Evolutionary conservation across 2,888 invertebrate species (phyloP), one percentile per base, ranked within the genome.

Genomic region (Eristalis tenax): DNA sequence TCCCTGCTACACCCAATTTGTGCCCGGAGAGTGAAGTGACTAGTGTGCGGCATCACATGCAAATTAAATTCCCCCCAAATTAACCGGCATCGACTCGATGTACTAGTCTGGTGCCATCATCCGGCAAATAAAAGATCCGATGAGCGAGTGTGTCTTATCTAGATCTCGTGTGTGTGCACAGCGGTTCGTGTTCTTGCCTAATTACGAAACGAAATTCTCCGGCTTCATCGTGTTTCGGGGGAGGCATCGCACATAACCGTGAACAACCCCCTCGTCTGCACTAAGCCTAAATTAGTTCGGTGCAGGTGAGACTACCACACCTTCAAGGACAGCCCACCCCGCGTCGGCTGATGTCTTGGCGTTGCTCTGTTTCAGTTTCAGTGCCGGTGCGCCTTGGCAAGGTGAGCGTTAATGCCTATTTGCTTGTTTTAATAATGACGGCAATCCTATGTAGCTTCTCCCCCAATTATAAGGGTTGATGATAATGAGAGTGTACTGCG

Each of bases 61-160:
- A 83, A 87, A 87, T 87, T 79, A 83, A 87, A 87, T 87, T 80
- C 87, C 32, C 80, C 73, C 76, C 71, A 87, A 87, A 83, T 83
- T 83, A 87, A 83, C 83, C 71, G 79, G 83, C 83, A 73, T 79
- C 50, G 63, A 59, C 38, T 71, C 71, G 77, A 4, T 38, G 38
- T 38, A 38, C 38, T 38, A 13, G 28, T 70, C 66, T 79, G 50
- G 28, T 2, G n/a, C 38, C 66, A 43, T 56, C 79, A 66, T 23
- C 66, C 73, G 70, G 64, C 79, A 83, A 79, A 83, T 79, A 83
- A 83, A 87, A 87, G 76, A 80, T 79, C 66, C 80, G 56, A 83
- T 69, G 79, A 80, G 79, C 18, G 50, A 50, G 50, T 50, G 50
- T 87, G 87, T 83, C 87, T 87, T 87, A 87, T 87, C 87, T 87